A percentile compares a stretch with the other conserved stretches of the same genome.
phyloP scores from a whole-genome alignment of 1,140 invertebrate genomes.

The Drosophila eugracilis region DNA sequence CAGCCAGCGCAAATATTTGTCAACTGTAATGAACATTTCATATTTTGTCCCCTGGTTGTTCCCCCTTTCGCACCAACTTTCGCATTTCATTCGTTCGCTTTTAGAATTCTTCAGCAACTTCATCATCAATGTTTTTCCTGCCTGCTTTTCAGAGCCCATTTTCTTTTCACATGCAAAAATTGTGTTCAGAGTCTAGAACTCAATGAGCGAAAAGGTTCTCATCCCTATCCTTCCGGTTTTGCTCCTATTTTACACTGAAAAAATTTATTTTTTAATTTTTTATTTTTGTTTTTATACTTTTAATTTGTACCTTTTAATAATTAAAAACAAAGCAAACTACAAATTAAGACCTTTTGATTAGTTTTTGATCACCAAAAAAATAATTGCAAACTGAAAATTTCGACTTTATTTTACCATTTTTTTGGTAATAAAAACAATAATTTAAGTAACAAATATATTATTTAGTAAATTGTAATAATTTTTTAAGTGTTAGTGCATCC shows the following conservation, averaged over 20 bases:
- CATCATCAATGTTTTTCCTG: conserved; percentile 40
- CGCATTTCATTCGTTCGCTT: conserved; percentile 12
- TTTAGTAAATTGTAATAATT: not conserved
- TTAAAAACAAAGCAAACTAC: too few species aligned
- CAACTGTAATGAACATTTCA: conserved; percentile 84
- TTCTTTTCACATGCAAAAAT: conserved; percentile 75
- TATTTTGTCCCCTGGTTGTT: conserved; percentile 60
- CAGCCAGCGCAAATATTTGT: conserved; percentile 77
- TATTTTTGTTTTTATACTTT: too few species aligned
- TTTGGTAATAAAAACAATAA: too few species aligned
- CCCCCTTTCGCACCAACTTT: not conserved
- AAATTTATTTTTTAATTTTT: not conserved
- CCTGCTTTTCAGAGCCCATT: conserved; percentile 68
- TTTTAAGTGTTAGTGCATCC: conserved; percentile 4
- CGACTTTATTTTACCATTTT: too few species aligned
- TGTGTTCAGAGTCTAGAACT: conserved; percentile 58
- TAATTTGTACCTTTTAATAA: too few species aligned
- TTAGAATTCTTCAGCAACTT: conserved; percentile 47
- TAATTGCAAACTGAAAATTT: too few species aligned
- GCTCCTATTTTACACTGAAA: not conserved
- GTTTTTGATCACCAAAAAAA: too few species aligned
- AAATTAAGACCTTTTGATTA: too few species aligned
- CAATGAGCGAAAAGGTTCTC: conserved; percentile 50
- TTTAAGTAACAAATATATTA: too few species aligned
- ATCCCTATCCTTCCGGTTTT: not conserved